Base-by-base conservation (phyloP, 2,797 vertebrate species). In the Molossus alvarezi region DNA sequence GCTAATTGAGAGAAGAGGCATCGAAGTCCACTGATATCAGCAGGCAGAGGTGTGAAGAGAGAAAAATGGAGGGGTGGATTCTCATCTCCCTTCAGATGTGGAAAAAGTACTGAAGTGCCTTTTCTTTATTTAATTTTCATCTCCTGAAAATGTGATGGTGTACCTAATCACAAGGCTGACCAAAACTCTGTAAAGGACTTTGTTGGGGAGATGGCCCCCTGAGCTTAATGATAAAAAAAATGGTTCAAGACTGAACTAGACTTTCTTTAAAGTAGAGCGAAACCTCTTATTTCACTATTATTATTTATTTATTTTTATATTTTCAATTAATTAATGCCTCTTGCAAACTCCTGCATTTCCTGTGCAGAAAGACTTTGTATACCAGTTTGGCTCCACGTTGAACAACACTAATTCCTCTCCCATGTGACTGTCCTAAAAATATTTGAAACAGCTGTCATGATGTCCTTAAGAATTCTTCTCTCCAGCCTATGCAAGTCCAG, bases 371-470 rank as follows among this genome's bases (percentile, higher is more conserved):
- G 77, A 58, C 27, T 69, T 90, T 60, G 29, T 75, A 76, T 53
- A 45, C 48, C 72, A 57, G 11, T 83, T 87, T 87, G 86, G 91
- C 88, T 96, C n/a, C 82, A 72, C 23, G 25, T 53, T 95, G 77
- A 94, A 67, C 71, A 91, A 33, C 12, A 80, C 57, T 84, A 84
- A 96, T 94, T 96, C 91, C 88, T 91, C 58, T 95, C 57, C 75
- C 96, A 81, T 87, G 94, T 94, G 96, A 95, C 94, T 62, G 45
- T 91, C 91, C 94, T 96, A 97, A 97, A 97, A 97, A 95, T 97
- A 97, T 95, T 95, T 84, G 91, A 89, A 96, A 94, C 97, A 97
- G 96, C 89, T 97, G 97, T 94, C 75, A 12, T 41, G 76, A 82
- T 87, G 73, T 80, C 85, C 71, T 83, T 65, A 95, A 86, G 64